Conservation (phyloP, 2,797 vertebrate species). For the Coregonus sp. region DNA sequence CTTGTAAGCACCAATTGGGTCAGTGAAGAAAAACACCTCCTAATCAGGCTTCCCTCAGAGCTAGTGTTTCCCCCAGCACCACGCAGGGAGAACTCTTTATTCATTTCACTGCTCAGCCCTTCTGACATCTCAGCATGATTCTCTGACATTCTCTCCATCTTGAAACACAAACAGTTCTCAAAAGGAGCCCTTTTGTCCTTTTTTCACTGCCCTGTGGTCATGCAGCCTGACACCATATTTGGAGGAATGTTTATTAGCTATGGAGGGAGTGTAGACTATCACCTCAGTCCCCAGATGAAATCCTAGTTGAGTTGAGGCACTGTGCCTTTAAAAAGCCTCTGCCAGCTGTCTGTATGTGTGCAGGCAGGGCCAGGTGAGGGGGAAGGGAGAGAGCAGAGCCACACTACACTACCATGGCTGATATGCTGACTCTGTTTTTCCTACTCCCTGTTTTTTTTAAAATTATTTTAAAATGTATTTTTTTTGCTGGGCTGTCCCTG, state of each 20-base stretch:
- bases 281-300: not conserved
- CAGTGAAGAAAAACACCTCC: constrained; percentile 46
- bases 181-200: not conserved
- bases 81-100: constrained; percentile 33
- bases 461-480: not conserved
- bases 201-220: not conserved
- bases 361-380: constrained; percentile 70
- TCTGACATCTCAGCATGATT: constrained; percentile 24
- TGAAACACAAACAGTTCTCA: not conserved
- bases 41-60: constrained; percentile 42
- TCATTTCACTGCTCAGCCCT: constrained; percentile 31
- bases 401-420: not conserved
- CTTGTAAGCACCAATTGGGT: constrained; percentile 43
- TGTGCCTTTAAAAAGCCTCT: constrained; percentile 77
- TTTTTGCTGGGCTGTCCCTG: not conserved
- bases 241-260: not conserved
- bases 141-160: constrained; percentile 43
- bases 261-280: not conserved
- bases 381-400: constrained; percentile 25
- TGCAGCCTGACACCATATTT: not conserved
- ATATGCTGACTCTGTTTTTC: not conserved
- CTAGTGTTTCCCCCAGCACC: constrained; percentile 30
- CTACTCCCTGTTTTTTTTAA: not conserved
- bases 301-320: constrained; percentile 29
- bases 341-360: constrained; percentile 82